Base-by-base conservation (phyloP, 2,113 vertebrate species). In the Gymnorhina tibicen region DNA sequence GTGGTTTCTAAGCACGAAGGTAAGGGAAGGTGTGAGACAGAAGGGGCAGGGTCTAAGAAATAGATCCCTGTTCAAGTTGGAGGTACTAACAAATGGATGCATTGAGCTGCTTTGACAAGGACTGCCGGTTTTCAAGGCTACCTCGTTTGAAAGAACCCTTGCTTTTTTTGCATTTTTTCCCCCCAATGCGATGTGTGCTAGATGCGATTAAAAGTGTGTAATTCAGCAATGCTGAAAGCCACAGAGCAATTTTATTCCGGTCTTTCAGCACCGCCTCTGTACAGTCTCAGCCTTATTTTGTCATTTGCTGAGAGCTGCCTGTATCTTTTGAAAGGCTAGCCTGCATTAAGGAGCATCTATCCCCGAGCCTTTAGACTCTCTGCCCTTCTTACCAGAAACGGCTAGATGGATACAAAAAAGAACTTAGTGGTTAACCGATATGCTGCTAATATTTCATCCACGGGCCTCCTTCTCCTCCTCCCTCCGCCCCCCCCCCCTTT, bases 401-500 rank as follows among this genome's bases (percentile, higher is more conserved):
- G 69, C 47, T 58, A 83, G 22, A 81, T 50, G 94, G 89, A 95
- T 91, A 80, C 53, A 81, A 73, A 95, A 96, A 95, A 84, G 73
- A 87, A 95, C 89, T 94, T 89, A 79, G 87, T 90, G 91, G 98
- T 97, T 96, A 98, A 97, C 96, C 94, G 86, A 97, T 90, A 91
- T 82, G 80, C 80, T 97, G 84, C 96, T 97, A 97, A 87, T 97
- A 91, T 97, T 97, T 97, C 94, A 96, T 93, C 84, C 81, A 78
- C 23, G 24, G 74, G 91, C 79, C 86, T 93, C 69, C 90, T 80
- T 63, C 68, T 75, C 46, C 67, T 83, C 41, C 82, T 67, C 7
- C 11, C 20, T 64, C 19, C 30, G n/a, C n/a, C 27, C 19, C 37
- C 23, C 77, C 20, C 27, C 28, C 44, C 13, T 85, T 97, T 74